Percentiles rank a stretch among this genome's conserved stretches.
Evolutionary conservation across 2,888 invertebrate genomes (phyloP).

Genomic region (Thereva unica): DNA sequence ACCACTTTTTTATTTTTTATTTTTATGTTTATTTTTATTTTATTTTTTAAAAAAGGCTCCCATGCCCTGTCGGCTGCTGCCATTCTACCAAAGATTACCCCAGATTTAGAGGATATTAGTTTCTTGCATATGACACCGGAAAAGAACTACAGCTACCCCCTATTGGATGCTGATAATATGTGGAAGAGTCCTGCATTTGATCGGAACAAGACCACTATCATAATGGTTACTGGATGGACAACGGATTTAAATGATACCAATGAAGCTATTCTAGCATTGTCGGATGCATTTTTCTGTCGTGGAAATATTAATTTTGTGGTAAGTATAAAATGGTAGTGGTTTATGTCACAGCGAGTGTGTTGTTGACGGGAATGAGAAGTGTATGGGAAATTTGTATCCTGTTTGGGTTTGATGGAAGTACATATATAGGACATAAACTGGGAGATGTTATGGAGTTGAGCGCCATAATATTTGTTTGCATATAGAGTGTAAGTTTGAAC

Average conservation of each 20-base stretch:
- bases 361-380: too few species aligned
- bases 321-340: slow-evolving; percentile 39
- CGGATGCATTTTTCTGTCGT: slow-evolving; percentile 53
- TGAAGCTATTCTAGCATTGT: slow-evolving; percentile 47
- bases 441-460: too few species aligned
- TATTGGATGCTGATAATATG: slow-evolving; percentile 49
- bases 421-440: too few species aligned
- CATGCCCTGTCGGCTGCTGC: slow-evolving; percentile 49
- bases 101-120: slow-evolving; percentile 51
- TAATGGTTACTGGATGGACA: slow-evolving; percentile 56
- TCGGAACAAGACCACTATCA: slow-evolving; percentile 50
- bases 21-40: not conserved
- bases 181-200: slow-evolving; percentile 53
- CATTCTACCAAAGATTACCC: slow-evolving; percentile 49
- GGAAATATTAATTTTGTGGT: slow-evolving; percentile 56
- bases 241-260: slow-evolving; percentile 52
- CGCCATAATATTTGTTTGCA: too few species aligned
- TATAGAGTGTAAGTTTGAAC: too few species aligned
- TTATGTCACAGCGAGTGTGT: not conserved
- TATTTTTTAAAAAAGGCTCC: slow-evolving; percentile 47
- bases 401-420: too few species aligned
- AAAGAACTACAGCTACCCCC: slow-evolving; percentile 48
- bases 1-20: not conserved
- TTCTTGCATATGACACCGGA: slow-evolving; percentile 52
- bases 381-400: too few species aligned